Evolutionary conservation across 2,888 invertebrate genomes (phyloP), one percentile per base, ranked within the genome.

Genomic region (Oscheius myriophilus): DNA sequence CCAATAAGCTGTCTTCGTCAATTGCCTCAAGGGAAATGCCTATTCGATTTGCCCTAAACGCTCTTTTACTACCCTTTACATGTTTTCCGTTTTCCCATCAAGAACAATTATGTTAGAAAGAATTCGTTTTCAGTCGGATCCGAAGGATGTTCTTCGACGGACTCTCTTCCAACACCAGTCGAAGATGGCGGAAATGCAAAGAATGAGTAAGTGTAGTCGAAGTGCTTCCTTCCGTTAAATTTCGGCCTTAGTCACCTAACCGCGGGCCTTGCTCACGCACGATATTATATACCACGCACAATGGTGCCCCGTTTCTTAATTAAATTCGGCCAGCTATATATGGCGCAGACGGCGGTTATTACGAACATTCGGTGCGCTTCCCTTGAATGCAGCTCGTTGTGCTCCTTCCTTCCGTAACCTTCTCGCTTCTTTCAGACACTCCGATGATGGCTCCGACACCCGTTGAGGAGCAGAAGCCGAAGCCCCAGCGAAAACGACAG

Each of bases 171-270:
- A 62, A 14, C 69, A 78, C n/a, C 70, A 71, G 42, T 51, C 58
- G n/a, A 64, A 57, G 45, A 68, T 67, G 67, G 45, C 55, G 16
- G 67, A 75, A 33, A 16, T 49, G 14, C 39, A 68, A 14, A 67
- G 71, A 55, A 72, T 76, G 63, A 64, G 78, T 78, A 52, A 65
- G 78, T 68, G 59, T 52, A 45, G 18, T 53, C n/a, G n/a, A n/a
- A n/a, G 42, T 26, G 33, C 52, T 49, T 96, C 87, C 96, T 96
- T 91, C n/a, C 96, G 96, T 90, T 55, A 1, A 23, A 21, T 21
- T 23, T 18, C 18, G 23, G 11, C 18, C 23, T 18, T 49, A 18
- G 49, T 49, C 18, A 11, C 49, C 18, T 12, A 45, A 21, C 23
- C 14, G 59, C 45, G 9, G 26, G 21, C 46, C 26, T 45, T 49